Evolutionary conservation across 2,888 invertebrate species (phyloP).

Genomic region (Sesamia inferens): DNA sequence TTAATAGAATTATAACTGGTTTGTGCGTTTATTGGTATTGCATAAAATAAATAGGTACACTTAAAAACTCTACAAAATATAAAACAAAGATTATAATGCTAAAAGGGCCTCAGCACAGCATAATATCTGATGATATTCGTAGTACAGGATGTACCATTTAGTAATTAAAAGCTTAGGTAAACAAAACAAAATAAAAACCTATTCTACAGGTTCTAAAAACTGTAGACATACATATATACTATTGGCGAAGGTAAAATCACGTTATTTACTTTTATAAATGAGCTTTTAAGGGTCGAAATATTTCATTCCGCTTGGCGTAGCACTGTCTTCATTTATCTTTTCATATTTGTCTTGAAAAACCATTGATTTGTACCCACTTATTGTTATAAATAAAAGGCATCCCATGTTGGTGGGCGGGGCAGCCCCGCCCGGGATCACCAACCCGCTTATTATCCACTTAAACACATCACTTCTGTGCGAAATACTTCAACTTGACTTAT

Average conservation of each 20-base stretch:
- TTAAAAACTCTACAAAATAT: no score
- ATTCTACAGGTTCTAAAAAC: background rate
- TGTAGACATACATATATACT: background rate
- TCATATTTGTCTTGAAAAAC: constrained; percentile 39
- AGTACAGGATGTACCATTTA: no score
- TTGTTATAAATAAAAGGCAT: constrained; percentile 75
- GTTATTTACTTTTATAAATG: background rate
- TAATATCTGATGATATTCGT: no score
- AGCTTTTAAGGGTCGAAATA: background rate
- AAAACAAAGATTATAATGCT: no score
- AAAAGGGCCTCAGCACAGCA: no score
- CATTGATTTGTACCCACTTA: constrained; percentile 55
- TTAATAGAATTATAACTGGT: constrained; percentile 22
- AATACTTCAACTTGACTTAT: constrained; percentile 68
- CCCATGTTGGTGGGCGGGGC: constrained; percentile 80
- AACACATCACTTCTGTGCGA: constrained; percentile 86
- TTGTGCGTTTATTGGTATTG: no score
- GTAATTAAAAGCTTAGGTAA: background rate
- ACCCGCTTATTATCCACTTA: constrained; percentile 88
- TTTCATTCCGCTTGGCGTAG: background rate
- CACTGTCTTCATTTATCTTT: constrained; percentile 37
- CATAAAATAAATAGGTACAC: no score
- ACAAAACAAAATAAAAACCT: background rate
- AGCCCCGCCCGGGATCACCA: constrained; percentile 80
- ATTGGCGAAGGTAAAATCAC: background rate